These are phyloP conservation scores for Tapirus terrestris DNA, from an alignment of 2,113 vertebrate genomes.

Conservation along the genomic window DNA sequence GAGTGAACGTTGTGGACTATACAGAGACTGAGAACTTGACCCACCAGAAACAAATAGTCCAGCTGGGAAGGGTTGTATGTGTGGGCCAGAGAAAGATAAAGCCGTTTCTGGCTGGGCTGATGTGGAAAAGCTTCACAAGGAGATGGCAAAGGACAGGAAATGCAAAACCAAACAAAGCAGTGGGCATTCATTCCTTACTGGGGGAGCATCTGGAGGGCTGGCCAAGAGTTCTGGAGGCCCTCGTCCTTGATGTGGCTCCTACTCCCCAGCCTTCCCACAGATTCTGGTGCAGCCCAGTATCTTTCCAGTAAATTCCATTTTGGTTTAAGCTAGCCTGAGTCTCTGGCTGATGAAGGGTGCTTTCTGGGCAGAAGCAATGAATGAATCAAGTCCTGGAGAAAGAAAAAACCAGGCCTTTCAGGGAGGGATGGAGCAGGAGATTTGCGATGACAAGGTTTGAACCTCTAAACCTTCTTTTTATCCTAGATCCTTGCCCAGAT, in stretches of 20 bases:
- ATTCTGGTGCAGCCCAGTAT: not conserved
- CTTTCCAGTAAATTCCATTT: not conserved
- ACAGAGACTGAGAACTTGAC: not conserved
- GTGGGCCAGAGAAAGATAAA: not conserved
- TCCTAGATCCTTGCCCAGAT: not conserved
- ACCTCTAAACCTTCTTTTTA: not conserved
- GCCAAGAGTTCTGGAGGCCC: fast-evolving
- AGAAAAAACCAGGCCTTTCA: not conserved
- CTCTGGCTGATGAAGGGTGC: not conserved
- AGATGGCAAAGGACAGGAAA: not conserved
- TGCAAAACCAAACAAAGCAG: fast-evolving
- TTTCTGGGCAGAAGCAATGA: not conserved
- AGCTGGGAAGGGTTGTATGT: not conserved
- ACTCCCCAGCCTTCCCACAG: not conserved
- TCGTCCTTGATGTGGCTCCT: too few relatives aligned
- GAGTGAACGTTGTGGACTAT: not conserved
- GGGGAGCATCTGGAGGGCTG: not conserved
- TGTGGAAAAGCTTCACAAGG: not conserved
- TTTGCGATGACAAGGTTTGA: not conserved
- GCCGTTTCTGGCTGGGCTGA: not conserved
- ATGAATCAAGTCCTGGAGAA: not conserved
- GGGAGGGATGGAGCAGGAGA: not conserved
- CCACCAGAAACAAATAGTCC: not conserved
- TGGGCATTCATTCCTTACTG: fast-evolving
- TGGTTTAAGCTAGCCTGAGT: not conserved